Conservation (phyloP, 2,113 vertebrate species). For the Corvus moneduloides region DNA sequence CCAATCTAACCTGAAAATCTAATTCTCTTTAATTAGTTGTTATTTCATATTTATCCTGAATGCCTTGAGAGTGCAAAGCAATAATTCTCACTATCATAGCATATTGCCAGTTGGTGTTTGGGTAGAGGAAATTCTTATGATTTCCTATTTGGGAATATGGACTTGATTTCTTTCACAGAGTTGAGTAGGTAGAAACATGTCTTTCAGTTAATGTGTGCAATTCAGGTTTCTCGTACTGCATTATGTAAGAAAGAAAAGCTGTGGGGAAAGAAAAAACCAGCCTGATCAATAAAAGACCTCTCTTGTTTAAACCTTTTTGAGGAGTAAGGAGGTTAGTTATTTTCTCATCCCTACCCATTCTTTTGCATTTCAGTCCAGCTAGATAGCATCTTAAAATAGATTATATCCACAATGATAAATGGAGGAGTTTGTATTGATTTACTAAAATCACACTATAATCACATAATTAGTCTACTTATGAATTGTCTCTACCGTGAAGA, state of each 20-base stretch:
- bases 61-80: not conserved
- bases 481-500: not conserved
- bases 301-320: not conserved
- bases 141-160: not conserved
- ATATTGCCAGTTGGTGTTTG: not conserved
- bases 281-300: not conserved
- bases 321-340: not conserved
- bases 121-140: not conserved
- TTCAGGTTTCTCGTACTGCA: not conserved
- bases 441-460: conserved; percentile 15
- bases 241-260: not conserved
- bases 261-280: not conserved
- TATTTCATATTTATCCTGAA: not conserved
- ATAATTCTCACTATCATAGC: not conserved
- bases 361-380: not conserved
- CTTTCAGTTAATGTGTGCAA: not conserved
- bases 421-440: conserved; percentile 16
- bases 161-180: not conserved
- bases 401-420: conserved; percentile 1
- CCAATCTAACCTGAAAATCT: not conserved
- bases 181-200: not conserved
- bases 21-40: not conserved
- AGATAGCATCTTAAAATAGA: not conserved
- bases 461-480: not conserved
- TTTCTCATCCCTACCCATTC: not conserved